Conservation (phyloP, 1,140 invertebrate species). For the Euwallacea fornicatus region DNA sequence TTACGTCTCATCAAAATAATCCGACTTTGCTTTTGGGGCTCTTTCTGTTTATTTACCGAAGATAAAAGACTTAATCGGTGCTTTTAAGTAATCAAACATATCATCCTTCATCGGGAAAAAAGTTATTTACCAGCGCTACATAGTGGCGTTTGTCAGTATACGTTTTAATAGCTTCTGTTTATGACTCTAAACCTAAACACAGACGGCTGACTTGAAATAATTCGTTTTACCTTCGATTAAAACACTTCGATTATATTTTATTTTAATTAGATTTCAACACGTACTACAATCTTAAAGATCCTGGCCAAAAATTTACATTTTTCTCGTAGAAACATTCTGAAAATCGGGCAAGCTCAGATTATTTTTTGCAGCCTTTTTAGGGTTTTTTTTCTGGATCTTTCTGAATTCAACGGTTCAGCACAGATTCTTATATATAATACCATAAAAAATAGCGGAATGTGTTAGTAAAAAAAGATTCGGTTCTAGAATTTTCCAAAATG, state of each 20-base stretch:
- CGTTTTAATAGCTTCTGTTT: constrained; percentile 37
- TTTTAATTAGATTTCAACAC: no score
- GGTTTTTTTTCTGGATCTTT: no score
- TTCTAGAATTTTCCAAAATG: no score
- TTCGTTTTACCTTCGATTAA: constrained; percentile 17
- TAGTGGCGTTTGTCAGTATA: constrained; percentile 37
- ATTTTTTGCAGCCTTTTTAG: no score
- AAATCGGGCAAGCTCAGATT: no score
- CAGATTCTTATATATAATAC: no score
- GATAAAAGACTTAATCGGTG: constrained; percentile 50
- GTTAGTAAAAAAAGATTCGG: no score
- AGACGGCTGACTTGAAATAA: constrained; percentile 23
- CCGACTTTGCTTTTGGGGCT: constrained; percentile 42
- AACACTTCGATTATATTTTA: constrained; percentile 7
- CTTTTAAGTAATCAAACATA: constrained; percentile 50
- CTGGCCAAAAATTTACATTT: no score
- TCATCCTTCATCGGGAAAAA: constrained; percentile 43
- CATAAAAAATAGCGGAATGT: no score
- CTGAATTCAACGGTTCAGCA: no score
- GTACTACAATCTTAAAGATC: no score
- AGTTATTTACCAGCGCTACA: constrained; percentile 35
- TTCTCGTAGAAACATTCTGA: no score
- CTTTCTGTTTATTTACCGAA: constrained; percentile 46
- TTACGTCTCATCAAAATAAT: constrained; percentile 48
- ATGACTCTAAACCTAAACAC: constrained; percentile 33